phyloP scores from a whole-genome alignment of 1,140 invertebrate species.

The Chironomus tepperi region DNA sequence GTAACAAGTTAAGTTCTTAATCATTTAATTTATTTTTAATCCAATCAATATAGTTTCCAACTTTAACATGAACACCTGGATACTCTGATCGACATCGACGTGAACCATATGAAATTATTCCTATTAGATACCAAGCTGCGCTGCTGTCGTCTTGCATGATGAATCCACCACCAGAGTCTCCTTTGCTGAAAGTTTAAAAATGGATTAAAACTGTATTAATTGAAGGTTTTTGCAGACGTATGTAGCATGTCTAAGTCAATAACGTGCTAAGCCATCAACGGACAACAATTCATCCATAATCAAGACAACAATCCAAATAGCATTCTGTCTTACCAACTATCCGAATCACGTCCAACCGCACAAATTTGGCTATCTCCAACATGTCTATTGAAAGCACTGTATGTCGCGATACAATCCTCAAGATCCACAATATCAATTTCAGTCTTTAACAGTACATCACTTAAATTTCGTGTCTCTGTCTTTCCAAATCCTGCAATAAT shows the following conservation, averaged over 20 bases:
- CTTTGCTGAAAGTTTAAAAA: background rate
- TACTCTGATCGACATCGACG: slow-evolving; percentile 49
- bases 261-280: too few relatives aligned
- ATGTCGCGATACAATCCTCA: background rate
- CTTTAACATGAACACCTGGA: slow-evolving; percentile 61
- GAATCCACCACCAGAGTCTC: background rate
- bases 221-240: too few relatives aligned
- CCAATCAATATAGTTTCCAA: slow-evolving; percentile 65
- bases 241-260: too few relatives aligned
- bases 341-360: background rate
- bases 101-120: slow-evolving; percentile 58
- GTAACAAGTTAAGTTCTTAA: too few relatives aligned
- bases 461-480: background rate
- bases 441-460: background rate
- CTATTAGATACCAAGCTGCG: slow-evolving; percentile 43
- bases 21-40: slow-evolving; percentile 46
- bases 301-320: too few relatives aligned
- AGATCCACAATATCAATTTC: background rate
- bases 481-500: background rate
- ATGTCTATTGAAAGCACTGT: background rate
- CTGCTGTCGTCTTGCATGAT: background rate
- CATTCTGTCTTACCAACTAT: background rate
- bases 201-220: too few relatives aligned
- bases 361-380: background rate
- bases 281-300: too few relatives aligned